Conservation (phyloP, 2,113 vertebrate species). For the Poeciliopsis prolifica region DNA sequence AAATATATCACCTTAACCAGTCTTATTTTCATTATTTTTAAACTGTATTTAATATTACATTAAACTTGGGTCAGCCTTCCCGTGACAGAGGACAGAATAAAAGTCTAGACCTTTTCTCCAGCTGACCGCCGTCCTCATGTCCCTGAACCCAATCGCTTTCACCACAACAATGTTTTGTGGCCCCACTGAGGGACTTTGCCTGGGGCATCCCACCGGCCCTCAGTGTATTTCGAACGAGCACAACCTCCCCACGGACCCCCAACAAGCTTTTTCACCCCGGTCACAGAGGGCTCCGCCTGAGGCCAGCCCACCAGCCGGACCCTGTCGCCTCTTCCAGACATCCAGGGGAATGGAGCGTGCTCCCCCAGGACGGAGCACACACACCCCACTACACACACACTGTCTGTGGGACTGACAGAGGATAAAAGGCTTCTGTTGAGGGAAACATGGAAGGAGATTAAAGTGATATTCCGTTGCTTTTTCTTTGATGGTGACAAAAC, state of each 20-base stretch:
- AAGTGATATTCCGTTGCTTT: background rate
- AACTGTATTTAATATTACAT: background rate
- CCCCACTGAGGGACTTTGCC: conserved; percentile 65
- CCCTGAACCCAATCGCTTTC: conserved; percentile 47
- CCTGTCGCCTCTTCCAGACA: conserved; percentile 45
- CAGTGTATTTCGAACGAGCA: conserved; percentile 58
- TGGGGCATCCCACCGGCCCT: conserved; percentile 58
- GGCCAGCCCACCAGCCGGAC: conserved; percentile 59
- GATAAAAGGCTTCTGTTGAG: background rate
- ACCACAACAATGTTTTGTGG: conserved; percentile 68
- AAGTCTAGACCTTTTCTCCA: conserved; percentile 25
- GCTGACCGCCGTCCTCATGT: conserved; percentile 69
- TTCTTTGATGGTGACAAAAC: background rate
- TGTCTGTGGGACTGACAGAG: conserved; percentile 9
- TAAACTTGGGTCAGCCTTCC: background rate
- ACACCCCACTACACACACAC: conserved; percentile 18
- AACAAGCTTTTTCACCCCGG: conserved; percentile 36
- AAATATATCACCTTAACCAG: background rate
- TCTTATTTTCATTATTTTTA: background rate
- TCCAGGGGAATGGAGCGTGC: conserved; percentile 18
- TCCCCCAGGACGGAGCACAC: conserved; percentile 32
- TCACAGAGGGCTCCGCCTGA: conserved; percentile 42
- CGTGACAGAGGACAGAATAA: conserved; percentile 10
- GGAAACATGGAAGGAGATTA: conserved; percentile 1
- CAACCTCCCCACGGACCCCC: conserved; percentile 49